Evolutionary conservation across 2,113 vertebrate genomes (phyloP), one percentile per base, ranked within the genome.

Genomic region (Spheniscus mendiculus): DNA sequence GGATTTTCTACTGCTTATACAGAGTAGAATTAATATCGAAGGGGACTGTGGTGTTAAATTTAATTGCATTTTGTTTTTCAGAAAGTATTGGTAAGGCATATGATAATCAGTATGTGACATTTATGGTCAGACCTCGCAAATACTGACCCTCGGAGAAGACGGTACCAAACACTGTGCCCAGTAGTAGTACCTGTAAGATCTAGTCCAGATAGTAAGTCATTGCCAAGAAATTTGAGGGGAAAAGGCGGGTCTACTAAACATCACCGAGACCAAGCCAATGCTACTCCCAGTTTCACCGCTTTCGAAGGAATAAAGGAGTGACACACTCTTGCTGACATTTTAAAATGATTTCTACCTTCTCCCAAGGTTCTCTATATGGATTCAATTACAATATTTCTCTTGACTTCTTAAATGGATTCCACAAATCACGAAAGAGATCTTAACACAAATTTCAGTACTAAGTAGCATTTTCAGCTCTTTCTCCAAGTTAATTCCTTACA

Each of bases 51-150:
- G 91, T 10, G 36, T 84, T 87, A 45, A 83, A 86, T 61, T 30
- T 5, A 4, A 27, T 8, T 3, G 1, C 34, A 85, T 91, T 87
- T 94, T 62, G 93, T 5, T 30, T 96, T 63, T 66, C 96, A 97
- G 97, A 98, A 96, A 94, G n/a, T 89, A 53, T 3, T 50, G 77
- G 6, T 94, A 96, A 97, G 97, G 96, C 97, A 89, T 96, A 71
- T 92, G 89, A 97, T 70, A 87, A 88, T 63, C 87, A 67, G 84
- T 73, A 44, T 59, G 83, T 65, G 96, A 90, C 81, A 10, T n/a
- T 66, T 79, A 50, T 17, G 62, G 77, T 30, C 59, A 80, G 69
- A 86, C 83, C 93, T 80, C 47, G 71, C 73, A 61, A 26, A 29
- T 19, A 23, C 32, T 21, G 27, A 22, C 49, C 50, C 20, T n/a